Evolutionary conservation across 92 coral and sea anemone genomes (phyloP).

Genomic region (Parazoanthus darwini): DNA sequence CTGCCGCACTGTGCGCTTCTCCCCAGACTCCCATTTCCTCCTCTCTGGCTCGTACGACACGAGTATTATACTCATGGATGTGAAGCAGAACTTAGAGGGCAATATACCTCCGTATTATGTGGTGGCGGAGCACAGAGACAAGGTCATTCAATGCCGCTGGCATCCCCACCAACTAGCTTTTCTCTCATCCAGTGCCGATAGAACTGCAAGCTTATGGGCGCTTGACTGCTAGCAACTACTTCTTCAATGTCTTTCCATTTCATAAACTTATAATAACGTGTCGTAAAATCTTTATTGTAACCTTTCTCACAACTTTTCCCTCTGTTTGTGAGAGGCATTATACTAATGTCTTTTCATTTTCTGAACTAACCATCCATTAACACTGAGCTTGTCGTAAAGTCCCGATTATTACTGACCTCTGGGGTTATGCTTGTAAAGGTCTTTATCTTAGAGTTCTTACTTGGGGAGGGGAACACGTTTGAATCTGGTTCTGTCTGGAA

Average conservation of each 20-base stretch:
- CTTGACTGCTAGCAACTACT: conserved; percentile 52
- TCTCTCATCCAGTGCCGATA: conserved; percentile 97
- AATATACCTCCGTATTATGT: conserved; percentile 74
- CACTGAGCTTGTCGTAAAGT: no score
- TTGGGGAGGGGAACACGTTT: background rate
- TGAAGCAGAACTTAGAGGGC: conserved; percentile 70
- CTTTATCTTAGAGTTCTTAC: background rate
- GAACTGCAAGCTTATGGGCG: conserved; percentile 87
- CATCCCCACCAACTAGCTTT: conserved; percentile 79
- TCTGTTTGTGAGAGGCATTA: background rate
- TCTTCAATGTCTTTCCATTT: background rate
- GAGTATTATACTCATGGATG: conserved; percentile 73
- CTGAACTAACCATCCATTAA: no score
- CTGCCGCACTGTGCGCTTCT: conserved; percentile 95
- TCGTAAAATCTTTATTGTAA: background rate
- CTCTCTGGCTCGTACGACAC: conserved; percentile 94
- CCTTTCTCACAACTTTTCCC: background rate
- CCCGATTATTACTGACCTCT: no score
- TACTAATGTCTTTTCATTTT: no score
- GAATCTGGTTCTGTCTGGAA: background rate
- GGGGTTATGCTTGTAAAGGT: background rate
- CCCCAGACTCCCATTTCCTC: conserved; percentile 88
- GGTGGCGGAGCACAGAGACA: conserved; percentile 88
- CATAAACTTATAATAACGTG: background rate
- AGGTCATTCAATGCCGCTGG: conserved; percentile 98